These are phyloP conservation scores for Sebastes trivittatus DNA, from an alignment of 2,797 vertebrate species.

Conservation along the genomic window DNA sequence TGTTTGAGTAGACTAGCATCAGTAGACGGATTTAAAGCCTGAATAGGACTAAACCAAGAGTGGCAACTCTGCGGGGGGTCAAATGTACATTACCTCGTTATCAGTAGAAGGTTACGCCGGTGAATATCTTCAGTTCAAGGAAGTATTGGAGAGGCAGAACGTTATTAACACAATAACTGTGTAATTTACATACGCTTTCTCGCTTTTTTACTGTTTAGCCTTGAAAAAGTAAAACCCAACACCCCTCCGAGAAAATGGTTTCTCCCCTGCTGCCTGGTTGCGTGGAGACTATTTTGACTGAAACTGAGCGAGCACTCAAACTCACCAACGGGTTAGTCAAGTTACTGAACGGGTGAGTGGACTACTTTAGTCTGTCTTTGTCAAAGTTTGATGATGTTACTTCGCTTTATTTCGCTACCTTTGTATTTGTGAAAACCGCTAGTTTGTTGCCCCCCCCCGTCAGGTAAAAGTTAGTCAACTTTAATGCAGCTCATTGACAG, in stretches of 20 bases:
- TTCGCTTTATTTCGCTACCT: fast-evolving
- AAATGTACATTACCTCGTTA: fast-evolving
- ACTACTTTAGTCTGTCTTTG: not conserved
- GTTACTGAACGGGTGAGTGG: slow-evolving; percentile 13
- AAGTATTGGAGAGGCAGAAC: fast-evolving
- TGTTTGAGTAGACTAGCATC: not conserved
- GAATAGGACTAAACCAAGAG: slow-evolving; percentile 51
- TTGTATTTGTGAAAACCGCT: fast-evolving
- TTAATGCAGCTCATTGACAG: not conserved
- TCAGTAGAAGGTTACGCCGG: fast-evolving
- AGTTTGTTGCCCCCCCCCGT: not conserved
- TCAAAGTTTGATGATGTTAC: not conserved
- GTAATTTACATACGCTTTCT: fast-evolving
- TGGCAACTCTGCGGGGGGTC: not conserved
- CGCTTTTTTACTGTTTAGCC: not conserved
- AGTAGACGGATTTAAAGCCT: not conserved
- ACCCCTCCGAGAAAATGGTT: slow-evolving; percentile 34
- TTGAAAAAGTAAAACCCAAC: fast-evolving
- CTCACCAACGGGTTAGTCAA: not conserved
- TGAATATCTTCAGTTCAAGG: fast-evolving
- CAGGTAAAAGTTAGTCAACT: not conserved
- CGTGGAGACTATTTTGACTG: slow-evolving; percentile 18
- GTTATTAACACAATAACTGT: fast-evolving
- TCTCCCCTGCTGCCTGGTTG: not conserved
- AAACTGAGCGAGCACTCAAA: fast-evolving